Evolutionary conservation across 2,797 vertebrate genomes (phyloP).

Genomic region (Myripristis murdjan): DNA sequence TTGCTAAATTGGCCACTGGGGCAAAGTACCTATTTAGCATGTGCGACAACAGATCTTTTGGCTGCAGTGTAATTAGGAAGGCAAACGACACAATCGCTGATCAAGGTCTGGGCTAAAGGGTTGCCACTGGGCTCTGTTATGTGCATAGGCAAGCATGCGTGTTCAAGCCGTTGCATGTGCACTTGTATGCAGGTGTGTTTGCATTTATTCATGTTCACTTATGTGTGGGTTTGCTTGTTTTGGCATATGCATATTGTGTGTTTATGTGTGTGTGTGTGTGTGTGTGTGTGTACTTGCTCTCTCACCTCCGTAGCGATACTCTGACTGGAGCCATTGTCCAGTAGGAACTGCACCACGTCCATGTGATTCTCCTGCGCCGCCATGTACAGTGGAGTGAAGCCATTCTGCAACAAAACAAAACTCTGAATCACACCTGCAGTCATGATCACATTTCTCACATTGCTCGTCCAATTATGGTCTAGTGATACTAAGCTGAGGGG

Average conservation of each 20-base stretch:
- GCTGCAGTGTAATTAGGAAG: slow-evolving; percentile 43
- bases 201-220: too few relatives aligned
- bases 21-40: slow-evolving; percentile 20
- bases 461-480: not conserved
- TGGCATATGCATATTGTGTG: not conserved
- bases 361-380: slow-evolving; percentile 98
- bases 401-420: slow-evolving; percentile 88
- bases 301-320: slow-evolving; percentile 98
- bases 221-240: not conserved
- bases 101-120: slow-evolving; percentile 5
- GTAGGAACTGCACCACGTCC: slow-evolving; percentile 95
- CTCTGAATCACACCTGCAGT: not conserved
- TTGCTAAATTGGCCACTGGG: slow-evolving; percentile 1
- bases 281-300: not conserved
- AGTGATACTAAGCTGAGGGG: too few relatives aligned
- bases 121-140: slow-evolving; percentile 17
- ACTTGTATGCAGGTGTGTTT: not conserved
- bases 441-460: not conserved
- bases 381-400: slow-evolving; percentile 98
- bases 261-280: not conserved
- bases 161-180: slow-evolving; percentile 21
- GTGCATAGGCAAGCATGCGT: not conserved
- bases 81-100: slow-evolving; percentile 8
- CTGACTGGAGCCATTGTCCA: slow-evolving; percentile 96
- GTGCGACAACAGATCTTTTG: not conserved